Evolutionary conservation across 2,888 invertebrate species (phyloP), one percentile per base, ranked within the genome.

Genomic region (Priocnemis perturbator): DNA sequence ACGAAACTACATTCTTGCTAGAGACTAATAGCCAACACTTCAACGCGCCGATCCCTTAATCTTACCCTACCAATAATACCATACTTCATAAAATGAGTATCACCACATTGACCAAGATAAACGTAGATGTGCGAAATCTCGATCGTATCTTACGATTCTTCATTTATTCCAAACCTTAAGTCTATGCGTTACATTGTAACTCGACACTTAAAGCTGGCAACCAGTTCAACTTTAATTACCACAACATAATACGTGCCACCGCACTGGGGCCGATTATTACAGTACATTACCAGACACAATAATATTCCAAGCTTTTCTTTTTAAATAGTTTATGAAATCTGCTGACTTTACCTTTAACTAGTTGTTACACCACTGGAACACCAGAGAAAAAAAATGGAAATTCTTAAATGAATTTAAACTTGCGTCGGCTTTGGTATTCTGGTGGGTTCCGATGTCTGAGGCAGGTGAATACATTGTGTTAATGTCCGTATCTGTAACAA

Each of bases 401-500:
- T 56, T 59, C 63, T 61, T 55, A 62, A 48, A 20, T 5, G 3
- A 67, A 58, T 17, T 66, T 58, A 70, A 64, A 74, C 65, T 56
- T 70, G 56, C 52, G 58, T 55, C 45, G 77, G 71, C 65, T 73
- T 76, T 61, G 65, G 47, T 44, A 71, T 79, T 73, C 64, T 77
- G 23, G 65, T 52, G 2, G 77, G 77, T 69, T 81, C 74, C 37
- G 76, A 74, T 64, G 67, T 73, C 57, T 69, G 73, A 50, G 77
- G 76, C 61, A 74, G 65, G 55, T 74, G 71, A 14, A 73, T 68
- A 60, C 71, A 77, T 64, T 76, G 69, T 15, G 70, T 73, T 86
- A 88, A 77, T 87, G 87, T 50, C 87, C 87, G 70, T 88, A 88
- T 69, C 87, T 88, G 68, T 19, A 77, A 47, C 58, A 57, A 59